Evolutionary conservation across 2,113 vertebrate genomes (phyloP).

Genomic region (Mus musculus): GRCm39 chr14:94403001-94403500

Average conservation of each 20-base stretch:
- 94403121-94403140: neutral
- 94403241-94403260: slow-evolving; percentile 24
- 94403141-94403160: slow-evolving; percentile 27
- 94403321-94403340: slow-evolving; percentile 44
- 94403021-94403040: neutral
- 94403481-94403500: slow-evolving; percentile 46
- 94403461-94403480: slow-evolving; percentile 53
- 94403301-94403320: neutral
- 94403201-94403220: neutral
- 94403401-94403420: slow-evolving; percentile 49
- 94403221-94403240: neutral
- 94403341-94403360: slow-evolving; percentile 45
- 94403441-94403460: slow-evolving; percentile 39
- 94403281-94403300: slow-evolving; percentile 37
- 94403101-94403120: neutral
- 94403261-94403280: neutral
- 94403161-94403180: slow-evolving; percentile 28
- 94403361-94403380: slow-evolving; percentile 60
- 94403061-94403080: neutral
- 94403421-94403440: slow-evolving; percentile 69
- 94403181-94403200: neutral
- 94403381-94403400: slow-evolving; percentile 67
- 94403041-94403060: neutral
- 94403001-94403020: neutral
- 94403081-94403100: neutral